Evolutionary conservation across 2,797 vertebrate species (phyloP), one percentile per base, ranked within the genome.

Genomic region (Epinephelus coioides): DNA sequence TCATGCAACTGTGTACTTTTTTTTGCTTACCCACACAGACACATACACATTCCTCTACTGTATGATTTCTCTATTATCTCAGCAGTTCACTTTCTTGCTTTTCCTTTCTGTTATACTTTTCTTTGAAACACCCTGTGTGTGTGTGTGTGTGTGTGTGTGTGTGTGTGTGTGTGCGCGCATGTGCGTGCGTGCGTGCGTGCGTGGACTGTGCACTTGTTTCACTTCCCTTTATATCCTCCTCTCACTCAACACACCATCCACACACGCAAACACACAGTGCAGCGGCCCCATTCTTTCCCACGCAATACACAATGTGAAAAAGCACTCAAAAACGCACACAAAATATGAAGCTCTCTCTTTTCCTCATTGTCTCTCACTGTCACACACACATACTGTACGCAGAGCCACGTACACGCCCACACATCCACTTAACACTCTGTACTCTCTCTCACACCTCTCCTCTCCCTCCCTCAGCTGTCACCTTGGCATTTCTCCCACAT

Each of bases 401-500:
- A 59, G 2, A 6, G 0, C 1, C 53, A 40, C n/a, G n/a, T 19
- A 27, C 19, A 50, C 2, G 5, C 43, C 11, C 60, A 63, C 66
- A 51, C 47, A 2, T 30, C 15, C 79, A 76, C 40, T 47, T 55
- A 69, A 59, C 69, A 62, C 78, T 51, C 62, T 65, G 53, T 47
- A 60, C 30, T 60, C 55, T 19, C 54, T 50, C 66, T 51, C 59
- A 54, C 21, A 81, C 53, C 78, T 78, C 57, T 17, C 11, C 60
- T 44, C 43, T 51, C 25, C 23, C 46, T 53, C 51, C 54, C 47
- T 79, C 38, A 81, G 68, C 60, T 69, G 69, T 79, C 67, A 65
- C 43, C 38, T 21, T 76, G 66, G 63, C 55, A 61, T 55, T 73
- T 76, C 61, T 83, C 69, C 64, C 70, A 66, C 78, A 59, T 64